Evolutionary conservation across 2,888 invertebrate species (phyloP).

Genomic region (Parnassius glacialis): DNA sequence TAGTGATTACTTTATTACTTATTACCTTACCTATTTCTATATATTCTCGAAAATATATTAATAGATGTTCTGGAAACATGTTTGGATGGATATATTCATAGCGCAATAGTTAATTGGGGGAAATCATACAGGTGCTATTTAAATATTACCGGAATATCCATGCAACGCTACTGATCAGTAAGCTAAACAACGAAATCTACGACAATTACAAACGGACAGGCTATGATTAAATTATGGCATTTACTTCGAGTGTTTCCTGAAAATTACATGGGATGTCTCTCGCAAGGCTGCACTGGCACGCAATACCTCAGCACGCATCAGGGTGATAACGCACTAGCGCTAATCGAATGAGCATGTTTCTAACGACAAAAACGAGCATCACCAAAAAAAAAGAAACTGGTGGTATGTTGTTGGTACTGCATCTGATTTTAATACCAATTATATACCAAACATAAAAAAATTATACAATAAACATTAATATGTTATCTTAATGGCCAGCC

Average conservation of each 20-base stretch:
- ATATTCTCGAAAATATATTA: neutral
- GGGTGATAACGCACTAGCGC: slow-evolving; percentile 27
- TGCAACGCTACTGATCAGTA: slow-evolving; percentile 57
- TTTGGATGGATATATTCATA: slow-evolving; percentile 30
- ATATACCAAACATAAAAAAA: too few species aligned
- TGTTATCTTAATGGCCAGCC: too few species aligned
- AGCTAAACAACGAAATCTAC: slow-evolving; percentile 66
- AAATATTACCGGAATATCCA: slow-evolving; percentile 45
- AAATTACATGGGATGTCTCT: slow-evolving; percentile 78
- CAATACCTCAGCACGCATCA: slow-evolving; percentile 74
- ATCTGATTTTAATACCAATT: too few species aligned
- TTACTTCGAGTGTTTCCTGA: slow-evolving; percentile 77
- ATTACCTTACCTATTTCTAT: too few species aligned
- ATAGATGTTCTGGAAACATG: neutral
- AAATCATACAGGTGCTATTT: slow-evolving; percentile 41
- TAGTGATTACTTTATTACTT: too few species aligned
- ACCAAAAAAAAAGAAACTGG: too few species aligned
- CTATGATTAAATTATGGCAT: slow-evolving; percentile 79
- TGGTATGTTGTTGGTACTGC: too few species aligned
- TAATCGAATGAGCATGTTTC: too few species aligned
- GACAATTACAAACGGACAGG: slow-evolving; percentile 73
- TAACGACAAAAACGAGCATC: too few species aligned
- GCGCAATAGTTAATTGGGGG: slow-evolving; percentile 38
- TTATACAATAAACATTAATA: too few species aligned
- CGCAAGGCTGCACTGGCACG: slow-evolving; percentile 74